These are phyloP conservation scores for Ptychoptera contaminata DNA, from an alignment of 2,888 invertebrate species.

Conservation along the genomic window DNA sequence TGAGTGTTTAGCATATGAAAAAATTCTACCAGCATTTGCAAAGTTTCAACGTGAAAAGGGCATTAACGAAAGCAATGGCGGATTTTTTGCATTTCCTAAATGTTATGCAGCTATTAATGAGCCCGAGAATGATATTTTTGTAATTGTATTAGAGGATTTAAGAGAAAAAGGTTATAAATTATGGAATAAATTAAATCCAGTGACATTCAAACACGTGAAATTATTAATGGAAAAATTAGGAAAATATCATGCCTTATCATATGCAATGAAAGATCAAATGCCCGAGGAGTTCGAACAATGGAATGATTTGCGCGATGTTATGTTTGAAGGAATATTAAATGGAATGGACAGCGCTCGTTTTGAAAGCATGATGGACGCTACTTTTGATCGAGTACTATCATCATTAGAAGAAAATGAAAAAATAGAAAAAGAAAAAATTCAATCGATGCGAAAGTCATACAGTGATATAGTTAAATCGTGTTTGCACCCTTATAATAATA, in stretches of 20 bases:
- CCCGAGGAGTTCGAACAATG: constrained; percentile 16
- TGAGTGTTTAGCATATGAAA: constrained; percentile 2
- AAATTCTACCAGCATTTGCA: constrained; percentile 3
- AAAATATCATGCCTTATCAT: constrained; percentile 33
- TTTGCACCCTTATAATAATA: constrained; percentile 12
- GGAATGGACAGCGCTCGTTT: not conserved
- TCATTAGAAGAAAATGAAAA: no score
- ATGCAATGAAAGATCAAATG: constrained; percentile 25
- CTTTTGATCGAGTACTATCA: not conserved
- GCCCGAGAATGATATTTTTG: constrained; percentile 27
- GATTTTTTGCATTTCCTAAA: constrained; percentile 18
- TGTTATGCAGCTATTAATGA: constrained; percentile 15
- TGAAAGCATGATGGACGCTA: not conserved
- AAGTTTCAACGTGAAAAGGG: constrained; percentile 4
- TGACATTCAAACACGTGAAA: constrained; percentile 25
- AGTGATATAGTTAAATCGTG: not conserved
- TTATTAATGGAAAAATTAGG: constrained; percentile 30
- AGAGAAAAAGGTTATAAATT: constrained; percentile 27
- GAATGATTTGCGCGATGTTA: constrained; percentile 4
- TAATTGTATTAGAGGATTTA: constrained; percentile 33
- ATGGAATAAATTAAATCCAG: constrained; percentile 28
- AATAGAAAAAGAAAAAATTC: no score
- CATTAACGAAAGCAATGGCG: constrained; percentile 6
- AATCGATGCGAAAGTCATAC: no score
- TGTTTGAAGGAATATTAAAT: no score